Evolutionary conservation across 2,113 vertebrate genomes (phyloP), one percentile per base, ranked within the genome.

Genomic region (Bagarius yarrelli): DNA sequence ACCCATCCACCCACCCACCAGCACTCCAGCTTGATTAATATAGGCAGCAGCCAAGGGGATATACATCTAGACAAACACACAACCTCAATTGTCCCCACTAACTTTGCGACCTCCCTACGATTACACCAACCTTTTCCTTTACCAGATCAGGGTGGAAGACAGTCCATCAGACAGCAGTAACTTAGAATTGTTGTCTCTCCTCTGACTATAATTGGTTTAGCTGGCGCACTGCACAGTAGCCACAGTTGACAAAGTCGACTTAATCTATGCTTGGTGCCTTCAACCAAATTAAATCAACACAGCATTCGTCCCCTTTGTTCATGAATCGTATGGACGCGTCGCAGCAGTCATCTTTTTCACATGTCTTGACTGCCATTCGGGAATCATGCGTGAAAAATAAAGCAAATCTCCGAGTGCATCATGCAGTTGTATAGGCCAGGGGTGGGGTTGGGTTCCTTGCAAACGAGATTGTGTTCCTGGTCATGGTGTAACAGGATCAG

Each of bases 11-110:
- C 11, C 83, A 83, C 69, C 80, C 64, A 11, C 19, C 50, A 40
- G 23, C 55, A 64, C 69, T 69, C 55, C 55, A 44, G 87, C 87
- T 86, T 93, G 91, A 93, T 93, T 92, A 91, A 93, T 93, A 90
- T 89, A 88, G 84, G 86, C 88, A 88, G 84, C 88, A 89, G 83
- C 85, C 87, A 40, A 82, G 75, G 86, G 87, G 85, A 88, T 89
- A 73, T 69, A 84, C 77, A 88, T 88, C 86, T 88, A 84, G 85
- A 88, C 83, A 73, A 8, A 71, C 76, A 55, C 81, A 79, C 83
- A 80, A 23, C 32, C 79, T 60, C 79, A 60, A 47, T 80, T 80
- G 75, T 83, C 44, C 57, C 67, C 30, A 14, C 25, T 40, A 47
- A 23, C 40, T 21, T 30, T 32, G 30, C 19, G n/a, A 53, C 50